Percentiles rank a stretch among this genome's conserved stretches.
Conservation (phyloP, 2,797 vertebrate species). For the Muscicapa comitata region DNA sequence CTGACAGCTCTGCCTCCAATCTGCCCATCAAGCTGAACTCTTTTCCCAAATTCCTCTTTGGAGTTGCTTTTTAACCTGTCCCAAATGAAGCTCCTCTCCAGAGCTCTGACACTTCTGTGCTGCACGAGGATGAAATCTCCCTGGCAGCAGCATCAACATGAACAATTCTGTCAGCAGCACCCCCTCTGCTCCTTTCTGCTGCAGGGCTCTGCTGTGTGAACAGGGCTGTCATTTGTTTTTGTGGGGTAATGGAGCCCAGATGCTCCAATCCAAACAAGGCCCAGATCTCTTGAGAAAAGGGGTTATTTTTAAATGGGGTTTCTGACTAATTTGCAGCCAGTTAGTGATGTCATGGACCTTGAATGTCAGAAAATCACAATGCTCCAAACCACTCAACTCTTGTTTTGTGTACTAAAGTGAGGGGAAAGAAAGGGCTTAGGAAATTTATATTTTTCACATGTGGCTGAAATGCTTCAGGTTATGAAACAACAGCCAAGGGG, state of each 20-base stretch:
- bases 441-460: not conserved
- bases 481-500: not conserved
- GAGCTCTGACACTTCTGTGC: not conserved
- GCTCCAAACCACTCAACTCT: not conserved
- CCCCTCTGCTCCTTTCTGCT: not conserved
- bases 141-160: not conserved
- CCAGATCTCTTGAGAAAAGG: not conserved
- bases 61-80: not conserved
- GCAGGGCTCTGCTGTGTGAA: not conserved
- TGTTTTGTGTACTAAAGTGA: not conserved
- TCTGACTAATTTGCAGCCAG: constrained; percentile 34
- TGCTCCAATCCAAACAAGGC: not conserved
- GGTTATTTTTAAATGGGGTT: constrained; percentile 2
- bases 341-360: not conserved
- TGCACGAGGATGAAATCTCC: not conserved
- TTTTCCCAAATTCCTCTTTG: not conserved
- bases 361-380: not conserved
- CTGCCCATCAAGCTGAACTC: not conserved
- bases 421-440: not conserved
- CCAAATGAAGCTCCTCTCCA: not conserved
- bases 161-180: not conserved
- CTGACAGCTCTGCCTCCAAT: not conserved
- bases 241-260: not conserved
- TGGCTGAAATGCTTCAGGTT: not conserved
- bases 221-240: not conserved